Evolutionary conservation across 2,888 invertebrate species (phyloP).

Genomic region (Cacoxenus indagator): DNA sequence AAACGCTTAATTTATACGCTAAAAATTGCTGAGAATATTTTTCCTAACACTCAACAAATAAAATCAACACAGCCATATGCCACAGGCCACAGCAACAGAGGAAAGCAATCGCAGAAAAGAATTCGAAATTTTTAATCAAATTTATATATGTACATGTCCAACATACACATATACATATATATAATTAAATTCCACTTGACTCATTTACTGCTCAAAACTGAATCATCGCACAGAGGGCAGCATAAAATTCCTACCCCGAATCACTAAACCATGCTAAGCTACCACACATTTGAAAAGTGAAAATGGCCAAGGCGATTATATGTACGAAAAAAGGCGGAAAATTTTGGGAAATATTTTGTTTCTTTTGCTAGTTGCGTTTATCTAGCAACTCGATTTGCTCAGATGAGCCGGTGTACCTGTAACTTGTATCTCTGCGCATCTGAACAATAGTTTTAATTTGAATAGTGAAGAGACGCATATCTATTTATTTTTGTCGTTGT

Average conservation of each 20-base stretch:
- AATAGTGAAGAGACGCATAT: slow-evolving; percentile 43
- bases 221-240: background rate
- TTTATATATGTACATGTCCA: too few species aligned
- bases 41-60: slow-evolving; percentile 1
- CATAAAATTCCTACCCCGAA: background rate
- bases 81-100: too few species aligned
- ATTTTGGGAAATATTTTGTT: background rate
- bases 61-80: background rate
- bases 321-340: background rate
- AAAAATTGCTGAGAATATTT: background rate
- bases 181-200: too few species aligned
- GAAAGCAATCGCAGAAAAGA: too few species aligned
- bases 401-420: background rate
- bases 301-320: background rate
- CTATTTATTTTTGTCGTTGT: slow-evolving; percentile 10
- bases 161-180: too few species aligned
- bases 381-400: background rate
- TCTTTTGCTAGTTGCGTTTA: background rate
- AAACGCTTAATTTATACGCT: slow-evolving; percentile 4
- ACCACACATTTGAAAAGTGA: background rate
- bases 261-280: background rate
- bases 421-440: background rate
- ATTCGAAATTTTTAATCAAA: too few species aligned
- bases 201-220: background rate
- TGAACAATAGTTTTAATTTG: slow-evolving; percentile 38